Evolutionary conservation across 2,888 invertebrate species (phyloP).

Genomic region (Hipparchia semele): DNA sequence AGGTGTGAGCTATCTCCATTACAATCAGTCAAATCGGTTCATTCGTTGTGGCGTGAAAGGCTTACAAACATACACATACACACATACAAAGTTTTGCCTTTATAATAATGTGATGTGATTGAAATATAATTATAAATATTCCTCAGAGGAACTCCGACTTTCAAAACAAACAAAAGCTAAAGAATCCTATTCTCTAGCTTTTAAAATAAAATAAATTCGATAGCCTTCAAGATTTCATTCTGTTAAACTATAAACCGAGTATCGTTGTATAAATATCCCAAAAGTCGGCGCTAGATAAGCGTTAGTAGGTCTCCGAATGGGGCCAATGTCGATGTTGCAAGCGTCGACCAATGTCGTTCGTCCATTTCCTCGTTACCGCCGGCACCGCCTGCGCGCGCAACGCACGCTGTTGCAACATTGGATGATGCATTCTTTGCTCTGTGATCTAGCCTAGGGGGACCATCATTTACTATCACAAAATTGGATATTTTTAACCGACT

Average conservation of each 20-base stretch:
- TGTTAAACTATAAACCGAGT: slow-evolving; percentile 16
- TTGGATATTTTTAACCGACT: not conserved
- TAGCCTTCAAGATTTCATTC: slow-evolving; percentile 23
- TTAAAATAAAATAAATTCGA: not conserved
- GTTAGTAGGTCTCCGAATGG: slow-evolving; percentile 73
- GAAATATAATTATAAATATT: too few species aligned
- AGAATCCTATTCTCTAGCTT: too few species aligned
- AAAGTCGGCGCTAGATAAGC: slow-evolving; percentile 64
- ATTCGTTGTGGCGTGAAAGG: too few species aligned
- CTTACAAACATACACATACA: too few species aligned
- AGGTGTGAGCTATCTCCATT: too few species aligned
- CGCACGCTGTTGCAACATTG: slow-evolving; percentile 31
- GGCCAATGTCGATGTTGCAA: slow-evolving; percentile 81
- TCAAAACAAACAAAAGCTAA: too few species aligned
- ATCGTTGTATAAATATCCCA: slow-evolving; percentile 42
- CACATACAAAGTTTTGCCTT: too few species aligned
- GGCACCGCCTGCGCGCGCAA: slow-evolving; percentile 22
- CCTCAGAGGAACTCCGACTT: too few species aligned
- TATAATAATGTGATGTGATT: too few species aligned
- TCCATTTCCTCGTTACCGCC: slow-evolving; percentile 64
- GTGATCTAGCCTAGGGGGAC: slow-evolving; percentile 11
- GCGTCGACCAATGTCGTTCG: slow-evolving; percentile 65
- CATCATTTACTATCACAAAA: not conserved
- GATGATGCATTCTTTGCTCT: slow-evolving; percentile 33
- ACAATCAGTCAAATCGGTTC: too few species aligned